A percentile compares a stretch with the other conserved stretches of the same genome.
phyloP scores from a whole-genome alignment of 2,797 vertebrate species.

The Epinephelus coioides region DNA sequence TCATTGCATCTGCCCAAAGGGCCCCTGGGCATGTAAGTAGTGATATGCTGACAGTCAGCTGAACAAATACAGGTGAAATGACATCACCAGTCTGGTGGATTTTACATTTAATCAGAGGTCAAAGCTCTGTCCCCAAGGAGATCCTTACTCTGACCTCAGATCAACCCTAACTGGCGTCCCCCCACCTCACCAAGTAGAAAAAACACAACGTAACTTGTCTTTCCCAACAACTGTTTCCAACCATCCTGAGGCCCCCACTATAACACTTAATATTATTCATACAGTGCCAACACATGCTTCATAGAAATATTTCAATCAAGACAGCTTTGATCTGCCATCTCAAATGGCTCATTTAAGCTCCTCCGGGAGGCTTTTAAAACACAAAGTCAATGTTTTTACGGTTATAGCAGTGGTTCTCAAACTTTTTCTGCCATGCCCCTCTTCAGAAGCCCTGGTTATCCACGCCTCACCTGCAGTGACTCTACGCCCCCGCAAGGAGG shows the following conservation, averaged over 20 bases:
- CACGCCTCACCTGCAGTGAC: no score
- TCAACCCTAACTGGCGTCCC: neutral
- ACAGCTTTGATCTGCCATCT: conserved; percentile 31
- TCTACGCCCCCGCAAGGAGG: no score
- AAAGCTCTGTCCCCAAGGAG: conserved; percentile 23
- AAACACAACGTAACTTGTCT: no score
- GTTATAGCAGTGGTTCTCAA: neutral
- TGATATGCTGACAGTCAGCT: conserved; percentile 62
- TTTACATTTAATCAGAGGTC: conserved; percentile 28
- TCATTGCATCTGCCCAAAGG: conserved; percentile 33
- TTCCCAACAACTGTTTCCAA: no score
- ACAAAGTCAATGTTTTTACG: conserved; percentile 24
- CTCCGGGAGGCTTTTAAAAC: conserved; percentile 23
- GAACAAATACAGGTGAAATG: conserved; percentile 69
- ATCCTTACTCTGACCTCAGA: conserved; percentile 18
- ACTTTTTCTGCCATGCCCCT: no score
- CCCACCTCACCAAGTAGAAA: no score
- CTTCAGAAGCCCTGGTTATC: no score
- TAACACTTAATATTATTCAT: conserved; percentile 21
- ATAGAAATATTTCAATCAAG: conserved; percentile 23
- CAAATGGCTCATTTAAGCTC: conserved; percentile 22
- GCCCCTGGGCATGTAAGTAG: conserved; percentile 6
- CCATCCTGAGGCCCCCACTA: neutral
- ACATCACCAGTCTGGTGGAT: conserved; percentile 51
- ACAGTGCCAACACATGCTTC: neutral